Evolutionary conservation across 2,797 vertebrate species (phyloP).

Genomic region (Potorous gilbertii): DNA sequence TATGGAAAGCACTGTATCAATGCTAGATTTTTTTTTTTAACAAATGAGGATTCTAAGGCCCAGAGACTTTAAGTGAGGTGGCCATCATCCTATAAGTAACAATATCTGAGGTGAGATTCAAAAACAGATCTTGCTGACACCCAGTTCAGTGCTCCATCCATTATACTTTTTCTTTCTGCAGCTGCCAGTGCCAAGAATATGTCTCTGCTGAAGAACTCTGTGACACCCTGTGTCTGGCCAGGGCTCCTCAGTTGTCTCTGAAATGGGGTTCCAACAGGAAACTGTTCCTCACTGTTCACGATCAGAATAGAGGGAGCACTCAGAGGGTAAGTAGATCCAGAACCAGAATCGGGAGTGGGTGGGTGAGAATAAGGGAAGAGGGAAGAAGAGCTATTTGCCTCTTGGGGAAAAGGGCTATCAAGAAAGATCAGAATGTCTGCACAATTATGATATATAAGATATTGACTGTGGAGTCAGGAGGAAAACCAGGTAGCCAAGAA

Average conservation of each 20-base stretch:
- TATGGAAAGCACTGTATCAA: background rate
- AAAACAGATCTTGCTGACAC: background rate
- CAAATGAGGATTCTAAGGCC: background rate
- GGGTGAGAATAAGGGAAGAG: rapidly evolving
- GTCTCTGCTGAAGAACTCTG: slow-evolving; percentile 93
- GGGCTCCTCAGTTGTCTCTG: slow-evolving; percentile 87
- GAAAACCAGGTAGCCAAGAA: background rate
- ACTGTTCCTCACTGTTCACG: slow-evolving; percentile 85
- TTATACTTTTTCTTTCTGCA: slow-evolving; percentile 62
- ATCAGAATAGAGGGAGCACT: slow-evolving; percentile 78
- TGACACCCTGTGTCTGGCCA: slow-evolving; percentile 88
- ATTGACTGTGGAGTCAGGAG: background rate
- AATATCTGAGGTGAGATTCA: background rate
- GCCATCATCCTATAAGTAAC: background rate
- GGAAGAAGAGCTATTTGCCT: background rate
- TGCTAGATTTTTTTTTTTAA: background rate
- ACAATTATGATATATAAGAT: background rate
- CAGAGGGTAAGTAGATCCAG: slow-evolving; percentile 71
- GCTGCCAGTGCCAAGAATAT: slow-evolving; percentile 91
- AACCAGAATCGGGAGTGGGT: background rate
- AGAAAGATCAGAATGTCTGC: background rate
- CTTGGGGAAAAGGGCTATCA: background rate
- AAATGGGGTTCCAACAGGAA: slow-evolving; percentile 83
- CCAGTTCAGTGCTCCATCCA: background rate
- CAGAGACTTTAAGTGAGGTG: background rate